phyloP scores from a whole-genome alignment of 2,797 vertebrate species.

The Botia kubotai region DNA sequence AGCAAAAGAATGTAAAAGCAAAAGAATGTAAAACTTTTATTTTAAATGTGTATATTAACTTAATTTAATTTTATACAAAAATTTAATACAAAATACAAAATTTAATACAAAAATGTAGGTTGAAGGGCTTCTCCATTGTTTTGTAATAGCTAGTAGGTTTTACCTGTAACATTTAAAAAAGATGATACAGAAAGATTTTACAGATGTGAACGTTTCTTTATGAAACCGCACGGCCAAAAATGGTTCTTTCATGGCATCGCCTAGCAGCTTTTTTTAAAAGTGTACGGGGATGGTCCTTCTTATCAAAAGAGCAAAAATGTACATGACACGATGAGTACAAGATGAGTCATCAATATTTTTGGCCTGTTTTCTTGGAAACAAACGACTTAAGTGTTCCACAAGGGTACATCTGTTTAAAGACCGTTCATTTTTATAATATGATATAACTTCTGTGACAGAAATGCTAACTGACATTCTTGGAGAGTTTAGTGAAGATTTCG shows the following conservation, averaged over 20 bases:
- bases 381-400: too few relatives aligned
- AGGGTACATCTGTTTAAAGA: background rate
- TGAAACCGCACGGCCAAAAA: too few relatives aligned
- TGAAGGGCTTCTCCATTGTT: too few relatives aligned
- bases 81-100: too few relatives aligned
- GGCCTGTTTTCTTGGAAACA: background rate
- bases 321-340: background rate
- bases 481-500: slow-evolving; percentile 3
- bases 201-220: too few relatives aligned
- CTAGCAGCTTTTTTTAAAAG: too few relatives aligned
- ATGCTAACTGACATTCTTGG: background rate
- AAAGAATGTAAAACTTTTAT: background rate
- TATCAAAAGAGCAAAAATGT: background rate
- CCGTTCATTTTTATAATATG: background rate
- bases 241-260: too few relatives aligned
- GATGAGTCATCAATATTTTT: too few relatives aligned
- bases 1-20: background rate
- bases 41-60: background rate
- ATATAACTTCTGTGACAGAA: slow-evolving; percentile 28
- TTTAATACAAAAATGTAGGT: too few relatives aligned
- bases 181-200: too few relatives aligned
- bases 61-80: too few relatives aligned
- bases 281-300: background rate
- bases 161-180: background rate
- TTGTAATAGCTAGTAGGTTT: too few relatives aligned